These are phyloP conservation scores for Deroptyus accipitrinus DNA, from an alignment of 2,113 vertebrate genomes.

Conservation along the genomic window DNA sequence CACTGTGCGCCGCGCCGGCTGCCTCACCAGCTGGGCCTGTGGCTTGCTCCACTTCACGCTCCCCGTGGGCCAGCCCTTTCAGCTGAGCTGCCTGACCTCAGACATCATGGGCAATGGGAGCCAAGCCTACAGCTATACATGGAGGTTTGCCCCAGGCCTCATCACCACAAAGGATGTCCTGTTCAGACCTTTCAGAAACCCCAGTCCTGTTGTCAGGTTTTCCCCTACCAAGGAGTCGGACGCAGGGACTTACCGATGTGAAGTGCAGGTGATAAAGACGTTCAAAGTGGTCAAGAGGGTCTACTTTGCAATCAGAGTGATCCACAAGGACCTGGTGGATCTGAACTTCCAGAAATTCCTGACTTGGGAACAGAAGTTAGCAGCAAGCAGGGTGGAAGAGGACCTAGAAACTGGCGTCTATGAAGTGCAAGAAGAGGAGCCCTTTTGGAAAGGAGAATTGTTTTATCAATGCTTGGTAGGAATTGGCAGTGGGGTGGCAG, in stretches of 20 bases:
- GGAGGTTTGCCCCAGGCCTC: conserved; percentile 81
- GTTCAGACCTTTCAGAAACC: conserved; percentile 65
- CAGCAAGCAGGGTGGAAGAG: not conserved
- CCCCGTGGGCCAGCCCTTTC: conserved; percentile 61
- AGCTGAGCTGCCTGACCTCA: conserved; percentile 76
- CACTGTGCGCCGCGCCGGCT: conserved; percentile 45
- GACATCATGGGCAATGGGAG: conserved; percentile 45
- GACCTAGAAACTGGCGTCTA: not conserved
- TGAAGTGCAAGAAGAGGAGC: not conserved
- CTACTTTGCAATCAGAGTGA: conserved; percentile 84
- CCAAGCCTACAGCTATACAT: conserved; percentile 75
- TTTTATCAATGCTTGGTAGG: not conserved
- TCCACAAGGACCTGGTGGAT: conserved; percentile 62
- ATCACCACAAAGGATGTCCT: conserved; percentile 79
- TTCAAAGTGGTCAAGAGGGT: conserved; percentile 76
- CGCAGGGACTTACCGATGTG: conserved; percentile 88
- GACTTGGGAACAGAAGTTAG: conserved; percentile 57
- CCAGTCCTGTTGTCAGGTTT: conserved; percentile 61
- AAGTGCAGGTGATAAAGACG: conserved; percentile 72
- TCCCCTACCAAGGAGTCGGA: conserved; percentile 70
- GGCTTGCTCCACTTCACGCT: conserved; percentile 77
- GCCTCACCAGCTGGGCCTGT: conserved; percentile 79
- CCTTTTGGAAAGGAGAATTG: not conserved
- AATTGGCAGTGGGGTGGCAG: not conserved
- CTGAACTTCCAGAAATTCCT: conserved; percentile 76